Conservation (phyloP, 2,113 vertebrate species). For the Craseonycteris thonglongyai region DNA sequence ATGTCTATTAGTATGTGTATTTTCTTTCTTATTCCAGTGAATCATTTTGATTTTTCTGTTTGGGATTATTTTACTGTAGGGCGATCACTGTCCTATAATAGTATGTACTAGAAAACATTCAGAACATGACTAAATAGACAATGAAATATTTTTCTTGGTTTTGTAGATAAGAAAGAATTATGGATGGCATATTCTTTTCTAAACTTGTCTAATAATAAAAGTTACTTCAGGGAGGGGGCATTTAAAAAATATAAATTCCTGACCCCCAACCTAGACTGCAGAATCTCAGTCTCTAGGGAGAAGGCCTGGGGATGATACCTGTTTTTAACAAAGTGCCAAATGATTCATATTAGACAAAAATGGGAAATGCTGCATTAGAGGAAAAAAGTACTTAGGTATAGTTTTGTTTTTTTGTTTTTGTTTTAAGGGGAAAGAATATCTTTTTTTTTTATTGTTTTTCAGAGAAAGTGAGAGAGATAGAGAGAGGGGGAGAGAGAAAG, state of each 20-base stretch:
- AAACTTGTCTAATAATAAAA: not conserved
- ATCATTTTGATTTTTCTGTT: not conserved
- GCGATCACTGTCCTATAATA: not conserved
- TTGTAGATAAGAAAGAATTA: not conserved
- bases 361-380: not conserved
- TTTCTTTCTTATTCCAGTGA: conserved; percentile 7
- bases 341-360: not conserved
- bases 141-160: not conserved
- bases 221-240: not conserved
- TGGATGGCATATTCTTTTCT: not conserved
- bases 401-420: not conserved
- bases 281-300: not conserved
- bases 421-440: no score
- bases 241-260: not conserved
- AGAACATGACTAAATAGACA: not conserved
- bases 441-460: no score
- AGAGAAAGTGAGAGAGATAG: no score
- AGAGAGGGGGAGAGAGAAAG: no score
- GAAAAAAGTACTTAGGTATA: not conserved
- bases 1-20: not conserved
- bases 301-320: not conserved
- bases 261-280: not conserved
- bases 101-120: not conserved
- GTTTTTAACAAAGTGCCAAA: not conserved
- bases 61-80: not conserved